Conservation (phyloP, 2,113 vertebrate genomes). For the Tretioscincus oriximinensis region DNA sequence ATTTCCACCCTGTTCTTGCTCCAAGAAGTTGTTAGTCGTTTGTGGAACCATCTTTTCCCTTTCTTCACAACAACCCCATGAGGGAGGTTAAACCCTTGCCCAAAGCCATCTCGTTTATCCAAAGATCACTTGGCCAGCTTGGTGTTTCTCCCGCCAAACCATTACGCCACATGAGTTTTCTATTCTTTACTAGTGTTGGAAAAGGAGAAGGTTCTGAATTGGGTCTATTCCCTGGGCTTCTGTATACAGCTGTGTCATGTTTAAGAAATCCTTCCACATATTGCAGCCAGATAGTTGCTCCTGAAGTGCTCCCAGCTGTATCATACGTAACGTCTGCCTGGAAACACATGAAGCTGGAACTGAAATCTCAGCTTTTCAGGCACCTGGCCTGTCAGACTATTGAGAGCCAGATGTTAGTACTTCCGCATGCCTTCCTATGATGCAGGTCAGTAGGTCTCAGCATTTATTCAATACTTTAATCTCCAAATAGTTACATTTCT, state of each 20-base stretch:
- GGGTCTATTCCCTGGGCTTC: slow-evolving; percentile 49
- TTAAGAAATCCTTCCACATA: slow-evolving; percentile 43
- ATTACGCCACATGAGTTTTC: background rate
- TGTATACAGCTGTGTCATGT: slow-evolving; percentile 63
- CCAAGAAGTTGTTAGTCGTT: background rate
- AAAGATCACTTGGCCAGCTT: background rate
- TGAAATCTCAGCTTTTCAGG: slow-evolving; percentile 5
- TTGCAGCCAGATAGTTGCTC: slow-evolving; percentile 40
- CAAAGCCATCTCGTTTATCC: background rate
- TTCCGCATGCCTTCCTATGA: background rate
- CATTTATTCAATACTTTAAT: background rate
- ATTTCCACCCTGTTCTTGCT: background rate
- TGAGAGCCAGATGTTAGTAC: background rate
- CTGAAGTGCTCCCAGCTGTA: slow-evolving; percentile 30
- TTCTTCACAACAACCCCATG: background rate
- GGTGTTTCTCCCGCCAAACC: background rate
- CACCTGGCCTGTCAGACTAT: background rate
- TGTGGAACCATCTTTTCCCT: background rate
- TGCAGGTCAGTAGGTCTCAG: background rate
- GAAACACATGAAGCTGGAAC: background rate
- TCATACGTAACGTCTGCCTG: slow-evolving; percentile 33
- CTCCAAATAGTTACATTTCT: background rate
- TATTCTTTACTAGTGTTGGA: slow-evolving; percentile 5
- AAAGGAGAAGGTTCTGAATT: slow-evolving; percentile 32
- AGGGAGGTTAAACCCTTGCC: background rate